These are phyloP conservation scores for Podarcis raffonei DNA, from an alignment of 2,113 vertebrate species.

Conservation along the genomic window DNA sequence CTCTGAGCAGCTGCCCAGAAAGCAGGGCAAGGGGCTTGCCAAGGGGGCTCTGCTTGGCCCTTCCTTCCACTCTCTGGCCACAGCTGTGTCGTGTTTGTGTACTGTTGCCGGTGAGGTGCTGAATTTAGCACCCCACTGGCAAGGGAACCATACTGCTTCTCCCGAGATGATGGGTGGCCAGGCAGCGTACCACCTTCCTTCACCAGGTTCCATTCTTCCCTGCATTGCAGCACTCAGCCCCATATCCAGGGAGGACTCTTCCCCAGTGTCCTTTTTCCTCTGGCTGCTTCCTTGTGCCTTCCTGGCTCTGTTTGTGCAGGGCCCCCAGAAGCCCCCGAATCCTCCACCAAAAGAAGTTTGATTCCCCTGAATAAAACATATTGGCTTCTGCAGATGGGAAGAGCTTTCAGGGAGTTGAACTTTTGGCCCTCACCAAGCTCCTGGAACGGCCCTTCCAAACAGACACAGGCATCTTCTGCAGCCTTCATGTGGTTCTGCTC, in stretches of 20 bases:
- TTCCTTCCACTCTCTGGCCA: conserved; percentile 33
- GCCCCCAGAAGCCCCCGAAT: neutral
- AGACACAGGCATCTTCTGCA: neutral
- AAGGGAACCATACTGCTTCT: neutral
- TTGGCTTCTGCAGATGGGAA: too few species aligned
- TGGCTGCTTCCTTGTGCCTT: neutral
- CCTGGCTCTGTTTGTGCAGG: neutral
- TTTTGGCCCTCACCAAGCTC: too few species aligned
- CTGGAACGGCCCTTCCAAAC: too few species aligned
- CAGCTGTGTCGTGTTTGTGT: conserved; percentile 56
- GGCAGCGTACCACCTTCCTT: too few species aligned
- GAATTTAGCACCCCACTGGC: conserved; percentile 55
- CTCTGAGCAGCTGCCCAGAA: too few species aligned
- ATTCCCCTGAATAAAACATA: too few species aligned
- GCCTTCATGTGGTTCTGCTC: neutral
- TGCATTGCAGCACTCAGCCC: too few species aligned
- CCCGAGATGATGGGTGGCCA: neutral
- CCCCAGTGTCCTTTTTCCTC: neutral
- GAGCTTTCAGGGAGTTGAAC: too few species aligned
- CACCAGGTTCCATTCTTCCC: too few species aligned
- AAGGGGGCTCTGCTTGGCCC: conserved; percentile 55
- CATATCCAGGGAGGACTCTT: too few species aligned
- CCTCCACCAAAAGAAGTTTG: neutral
- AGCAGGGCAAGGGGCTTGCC: conserved; percentile 15
- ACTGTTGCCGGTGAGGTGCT: conserved; percentile 48